These are phyloP conservation scores for Drosophila hamatofila DNA, from an alignment of 2,888 invertebrate genomes.

Conservation along the genomic window DNA sequence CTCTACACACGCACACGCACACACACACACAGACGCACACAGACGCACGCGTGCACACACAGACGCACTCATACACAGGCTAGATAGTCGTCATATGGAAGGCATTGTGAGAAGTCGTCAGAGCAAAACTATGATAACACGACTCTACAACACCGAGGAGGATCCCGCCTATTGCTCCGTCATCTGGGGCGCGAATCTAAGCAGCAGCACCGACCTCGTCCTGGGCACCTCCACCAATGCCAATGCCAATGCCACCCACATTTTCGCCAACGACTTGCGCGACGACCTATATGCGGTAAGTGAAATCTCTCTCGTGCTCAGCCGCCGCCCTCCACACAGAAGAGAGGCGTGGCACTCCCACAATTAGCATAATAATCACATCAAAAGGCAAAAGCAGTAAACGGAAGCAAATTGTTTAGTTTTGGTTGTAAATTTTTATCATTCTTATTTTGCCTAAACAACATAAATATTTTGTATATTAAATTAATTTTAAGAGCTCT, in stretches of 20 bases:
- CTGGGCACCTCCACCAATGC: slow-evolving; percentile 26
- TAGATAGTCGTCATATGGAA: not conserved
- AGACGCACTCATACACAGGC: not conserved
- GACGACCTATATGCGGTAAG: slow-evolving; percentile 77
- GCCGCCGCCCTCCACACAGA: not conserved
- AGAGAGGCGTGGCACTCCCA: not conserved
- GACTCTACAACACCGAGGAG: slow-evolving; percentile 84
- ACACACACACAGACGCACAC: not conserved
- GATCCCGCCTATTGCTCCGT: slow-evolving; percentile 84
- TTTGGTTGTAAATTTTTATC: not conserved
- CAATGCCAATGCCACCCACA: slow-evolving; percentile 16
- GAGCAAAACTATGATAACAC: slow-evolving; percentile 82
- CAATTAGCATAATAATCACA: slow-evolving; percentile 52
- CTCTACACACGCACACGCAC: not conserved
- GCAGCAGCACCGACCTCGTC: slow-evolving; percentile 38
- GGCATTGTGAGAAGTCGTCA: slow-evolving; percentile 18
- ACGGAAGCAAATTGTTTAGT: slow-evolving; percentile 30
- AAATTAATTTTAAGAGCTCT: not conserved
- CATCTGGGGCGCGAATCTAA: slow-evolving; percentile 83
- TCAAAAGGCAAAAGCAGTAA: slow-evolving; percentile 38
- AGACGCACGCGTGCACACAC: not conserved
- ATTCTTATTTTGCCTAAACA: not conserved
- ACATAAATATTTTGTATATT: not conserved
- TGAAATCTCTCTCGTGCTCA: slow-evolving; percentile 18
- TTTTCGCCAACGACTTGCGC: slow-evolving; percentile 62